Conservation (phyloP, 1,140 invertebrate genomes). For the Diorhabda carinulata region DNA sequence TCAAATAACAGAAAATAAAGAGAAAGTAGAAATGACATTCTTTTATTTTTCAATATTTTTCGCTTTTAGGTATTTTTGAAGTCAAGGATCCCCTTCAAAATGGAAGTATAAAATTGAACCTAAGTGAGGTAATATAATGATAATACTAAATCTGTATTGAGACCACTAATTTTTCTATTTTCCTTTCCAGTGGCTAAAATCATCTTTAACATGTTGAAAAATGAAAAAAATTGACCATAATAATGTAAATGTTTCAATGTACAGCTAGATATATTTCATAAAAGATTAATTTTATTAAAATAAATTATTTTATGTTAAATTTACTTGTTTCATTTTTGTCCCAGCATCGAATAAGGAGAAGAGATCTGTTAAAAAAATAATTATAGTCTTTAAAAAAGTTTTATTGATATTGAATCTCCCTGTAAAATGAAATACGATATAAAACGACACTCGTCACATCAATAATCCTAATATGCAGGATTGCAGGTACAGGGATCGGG, state of each 20-base stretch:
- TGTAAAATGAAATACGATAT: background rate
- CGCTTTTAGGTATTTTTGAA: constrained; percentile 69
- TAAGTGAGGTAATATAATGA: constrained; percentile 58
- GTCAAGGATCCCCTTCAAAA: constrained; percentile 77
- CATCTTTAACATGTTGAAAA: constrained; percentile 65
- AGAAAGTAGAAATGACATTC: too few species aligned
- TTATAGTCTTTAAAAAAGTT: background rate
- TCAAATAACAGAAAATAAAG: too few species aligned
- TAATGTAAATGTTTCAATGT: background rate
- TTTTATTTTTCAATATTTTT: background rate
- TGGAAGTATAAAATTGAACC: constrained; percentile 73
- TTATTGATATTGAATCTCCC: background rate
- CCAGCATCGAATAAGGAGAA: too few species aligned
- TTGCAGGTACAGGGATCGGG: constrained; percentile 16
- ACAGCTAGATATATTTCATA: background rate
- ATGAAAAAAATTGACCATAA: constrained; percentile 4
- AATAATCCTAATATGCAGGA: background rate
- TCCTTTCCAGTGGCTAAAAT: constrained; percentile 72
- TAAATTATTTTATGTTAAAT: constrained; percentile 3
- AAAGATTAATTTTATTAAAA: background rate
- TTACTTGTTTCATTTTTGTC: background rate
- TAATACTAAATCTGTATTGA: constrained; percentile 8
- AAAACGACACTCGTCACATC: background rate
- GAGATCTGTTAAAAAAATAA: too few species aligned
- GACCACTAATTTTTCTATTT: constrained; percentile 27